These are phyloP conservation scores for Ryuthela nishihirai DNA, from an alignment of 2,888 invertebrate species.

Conservation along the genomic window DNA sequence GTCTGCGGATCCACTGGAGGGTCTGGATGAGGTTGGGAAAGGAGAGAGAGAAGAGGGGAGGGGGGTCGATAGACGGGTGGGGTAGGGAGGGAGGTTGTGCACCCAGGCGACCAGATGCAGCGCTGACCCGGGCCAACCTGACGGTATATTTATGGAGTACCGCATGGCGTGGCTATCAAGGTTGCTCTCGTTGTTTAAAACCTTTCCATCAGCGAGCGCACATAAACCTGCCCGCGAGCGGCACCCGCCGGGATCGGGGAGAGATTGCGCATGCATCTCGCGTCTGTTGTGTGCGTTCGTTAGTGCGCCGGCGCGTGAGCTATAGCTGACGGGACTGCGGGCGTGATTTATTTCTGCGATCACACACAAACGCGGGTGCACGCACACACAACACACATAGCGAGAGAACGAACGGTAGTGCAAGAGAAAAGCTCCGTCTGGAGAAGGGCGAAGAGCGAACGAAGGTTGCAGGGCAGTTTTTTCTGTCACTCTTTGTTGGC, in stretches of 20 bases:
- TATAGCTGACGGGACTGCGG: slow-evolving; percentile 13
- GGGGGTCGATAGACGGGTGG: too few species aligned
- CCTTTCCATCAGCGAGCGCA: slow-evolving; percentile 35
- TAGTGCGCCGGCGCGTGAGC: slow-evolving; percentile 20
- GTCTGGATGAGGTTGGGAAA: too few species aligned
- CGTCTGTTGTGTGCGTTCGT: slow-evolving; percentile 4
- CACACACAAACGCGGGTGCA: slow-evolving; percentile 35
- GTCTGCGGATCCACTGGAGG: too few species aligned
- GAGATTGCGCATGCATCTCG: slow-evolving; percentile 28
- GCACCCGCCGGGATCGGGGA: slow-evolving; percentile 30
- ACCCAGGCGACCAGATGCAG: too few species aligned
- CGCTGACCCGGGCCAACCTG: too few species aligned
- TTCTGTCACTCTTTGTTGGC: slow-evolving; percentile 32
- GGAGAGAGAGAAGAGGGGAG: too few species aligned
- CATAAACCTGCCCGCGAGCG: slow-evolving; percentile 30
- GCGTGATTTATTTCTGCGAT: slow-evolving; percentile 36
- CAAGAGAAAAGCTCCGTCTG: neutral
- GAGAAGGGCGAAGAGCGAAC: too few species aligned
- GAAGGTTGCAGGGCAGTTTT: too few species aligned
- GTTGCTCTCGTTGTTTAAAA: slow-evolving; percentile 38
- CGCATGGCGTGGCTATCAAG: too few species aligned
- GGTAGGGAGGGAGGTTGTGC: too few species aligned
- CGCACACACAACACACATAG: slow-evolving; percentile 28
- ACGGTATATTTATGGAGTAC: too few species aligned
- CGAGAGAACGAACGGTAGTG: slow-evolving; percentile 4